phyloP scores from a whole-genome alignment of 2,797 vertebrate genomes.

The Falco peregrinus region DNA sequence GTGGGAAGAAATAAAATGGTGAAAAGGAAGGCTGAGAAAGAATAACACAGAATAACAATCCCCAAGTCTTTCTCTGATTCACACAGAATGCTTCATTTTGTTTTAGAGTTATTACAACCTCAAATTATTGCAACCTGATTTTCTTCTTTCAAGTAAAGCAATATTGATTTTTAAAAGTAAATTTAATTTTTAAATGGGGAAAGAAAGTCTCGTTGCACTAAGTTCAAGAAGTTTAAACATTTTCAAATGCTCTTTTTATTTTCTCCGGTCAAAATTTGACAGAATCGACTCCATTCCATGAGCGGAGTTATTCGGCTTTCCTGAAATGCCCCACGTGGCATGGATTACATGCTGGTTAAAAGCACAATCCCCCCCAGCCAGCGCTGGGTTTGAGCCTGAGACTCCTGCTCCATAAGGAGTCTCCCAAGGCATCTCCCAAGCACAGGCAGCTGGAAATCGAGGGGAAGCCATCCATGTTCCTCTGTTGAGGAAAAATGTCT shows the following conservation, averaged over 20 bases:
- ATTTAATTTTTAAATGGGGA: not conserved
- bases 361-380: not conserved
- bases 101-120: not conserved
- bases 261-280: not conserved
- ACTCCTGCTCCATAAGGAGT: not conserved
- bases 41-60: not conserved
- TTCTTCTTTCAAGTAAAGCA: not conserved
- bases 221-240: not conserved
- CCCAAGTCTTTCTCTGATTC: not conserved
- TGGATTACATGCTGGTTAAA: rapidly evolving
- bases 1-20: not conserved
- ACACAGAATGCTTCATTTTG: not conserved
- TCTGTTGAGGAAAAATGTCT: not conserved
- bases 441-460: not conserved
- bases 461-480: not conserved
- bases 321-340: not conserved
- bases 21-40: not conserved
- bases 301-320: not conserved
- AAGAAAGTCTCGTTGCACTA: not conserved
- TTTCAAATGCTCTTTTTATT: not conserved
- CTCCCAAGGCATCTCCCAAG: not conserved
- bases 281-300: not conserved
- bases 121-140: not conserved
- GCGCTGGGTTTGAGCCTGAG: not conserved
- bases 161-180: not conserved